These are phyloP conservation scores for Neoarius graeffei DNA, from an alignment of 2,113 vertebrate genomes.

Conservation along the genomic window DNA sequence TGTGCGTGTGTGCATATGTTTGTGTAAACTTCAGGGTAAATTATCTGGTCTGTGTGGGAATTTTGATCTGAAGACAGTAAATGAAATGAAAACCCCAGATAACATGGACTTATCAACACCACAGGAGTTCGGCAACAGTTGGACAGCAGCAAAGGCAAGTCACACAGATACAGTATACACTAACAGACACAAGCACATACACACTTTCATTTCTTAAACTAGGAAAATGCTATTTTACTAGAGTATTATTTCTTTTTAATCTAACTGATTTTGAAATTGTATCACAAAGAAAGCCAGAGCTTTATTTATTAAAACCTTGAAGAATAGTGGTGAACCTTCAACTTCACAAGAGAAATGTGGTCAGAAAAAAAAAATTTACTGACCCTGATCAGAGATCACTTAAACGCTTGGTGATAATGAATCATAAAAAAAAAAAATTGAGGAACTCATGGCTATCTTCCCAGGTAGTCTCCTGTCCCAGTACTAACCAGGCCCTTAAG, in stretches of 20 bases:
- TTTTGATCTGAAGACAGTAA: conserved; percentile 92
- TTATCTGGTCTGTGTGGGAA: conserved; percentile 91
- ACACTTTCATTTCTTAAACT: neutral
- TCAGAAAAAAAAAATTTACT: too few species aligned
- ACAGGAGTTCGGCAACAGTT: conserved; percentile 95
- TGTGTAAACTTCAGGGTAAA: conserved; percentile 73
- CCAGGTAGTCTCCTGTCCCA: too few species aligned
- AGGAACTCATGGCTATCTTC: too few species aligned
- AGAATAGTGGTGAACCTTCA: too few species aligned
- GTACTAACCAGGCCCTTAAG: too few species aligned
- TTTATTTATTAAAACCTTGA: neutral
- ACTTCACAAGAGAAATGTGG: too few species aligned
- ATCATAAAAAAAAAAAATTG: too few species aligned
- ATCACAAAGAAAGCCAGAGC: neutral
- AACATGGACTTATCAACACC: conserved; percentile 87
- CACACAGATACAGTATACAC: conserved; percentile 2
- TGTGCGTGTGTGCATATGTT: neutral
- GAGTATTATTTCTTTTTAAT: neutral
- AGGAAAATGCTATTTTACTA: neutral
- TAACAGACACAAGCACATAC: neutral
- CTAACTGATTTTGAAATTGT: neutral
- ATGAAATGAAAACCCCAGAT: conserved; percentile 92
- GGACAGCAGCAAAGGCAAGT: conserved; percentile 84
- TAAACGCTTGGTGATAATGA: too few species aligned
- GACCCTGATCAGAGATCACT: too few species aligned